A percentile compares a stretch with the other conserved stretches of the same genome.
Conservation (phyloP, 1,140 invertebrate genomes). For the Proctacanthus coquilletti region DNA sequence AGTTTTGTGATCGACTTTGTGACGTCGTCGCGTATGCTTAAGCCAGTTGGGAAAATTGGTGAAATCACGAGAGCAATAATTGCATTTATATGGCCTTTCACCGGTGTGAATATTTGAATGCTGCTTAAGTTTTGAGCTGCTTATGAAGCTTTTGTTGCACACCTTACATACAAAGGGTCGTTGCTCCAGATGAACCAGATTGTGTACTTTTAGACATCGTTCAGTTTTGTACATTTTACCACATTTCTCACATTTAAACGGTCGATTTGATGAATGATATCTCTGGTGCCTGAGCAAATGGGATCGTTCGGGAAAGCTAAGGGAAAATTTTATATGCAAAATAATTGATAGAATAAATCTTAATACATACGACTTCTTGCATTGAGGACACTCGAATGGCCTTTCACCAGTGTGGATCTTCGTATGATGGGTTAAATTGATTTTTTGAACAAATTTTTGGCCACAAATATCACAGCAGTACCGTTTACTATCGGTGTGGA, state of each 20-base stretch:
- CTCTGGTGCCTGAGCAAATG: constrained; percentile 34
- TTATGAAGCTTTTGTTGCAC: constrained; percentile 36
- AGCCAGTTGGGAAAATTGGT: constrained; percentile 40
- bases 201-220: constrained; percentile 34
- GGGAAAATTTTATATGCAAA: background rate
- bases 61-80: constrained; percentile 37
- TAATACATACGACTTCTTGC: constrained; percentile 30
- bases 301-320: constrained; percentile 33
- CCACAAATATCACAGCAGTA: constrained; percentile 36
- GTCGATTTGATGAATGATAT: constrained; percentile 31
- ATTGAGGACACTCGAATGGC: constrained; percentile 45
- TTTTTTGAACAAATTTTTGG: constrained; percentile 36
- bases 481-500: constrained; percentile 30
- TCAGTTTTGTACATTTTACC: constrained; percentile 36
- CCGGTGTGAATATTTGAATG: constrained; percentile 38
- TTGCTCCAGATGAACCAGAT: constrained; percentile 31
- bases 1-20: constrained; percentile 37
- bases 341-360: background rate
- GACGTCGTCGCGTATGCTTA: constrained; percentile 36
- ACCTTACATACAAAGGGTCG: constrained; percentile 33
- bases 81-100: constrained; percentile 36
- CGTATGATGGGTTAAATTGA: constrained; percentile 34
- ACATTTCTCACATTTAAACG: constrained; percentile 33
- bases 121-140: constrained; percentile 36
- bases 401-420: constrained; percentile 40